Base-by-base conservation (phyloP, 1,140 invertebrate species). In the Aphelinus atriplicis region DNA sequence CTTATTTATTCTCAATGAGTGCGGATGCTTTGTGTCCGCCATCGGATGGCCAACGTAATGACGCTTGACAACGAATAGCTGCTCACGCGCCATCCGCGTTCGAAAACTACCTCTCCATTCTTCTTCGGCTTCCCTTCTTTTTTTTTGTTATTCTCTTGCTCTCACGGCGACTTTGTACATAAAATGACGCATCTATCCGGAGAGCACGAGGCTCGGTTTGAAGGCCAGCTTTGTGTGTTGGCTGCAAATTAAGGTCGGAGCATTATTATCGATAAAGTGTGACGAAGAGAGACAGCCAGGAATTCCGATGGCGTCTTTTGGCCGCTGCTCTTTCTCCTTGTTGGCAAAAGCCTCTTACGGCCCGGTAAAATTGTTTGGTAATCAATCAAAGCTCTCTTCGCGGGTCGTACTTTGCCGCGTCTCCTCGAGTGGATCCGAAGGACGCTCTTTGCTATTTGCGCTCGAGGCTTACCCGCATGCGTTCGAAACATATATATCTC, bases 181-280 rank as follows among this genome's bases (percentile, higher is more conserved):
- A 47, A 66, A 57, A 53, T 58, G 71, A 72, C 62, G 62, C 43
- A 43, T 50, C 2, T 53, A 53, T 53, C n/a, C 7, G 45, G 3
- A 73, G 47, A 64, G 46, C 26, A 65, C 26, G n/a, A 3, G 51
- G 6, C n/a, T 53, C 3, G 58, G 7, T 58, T 58, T 26, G 57
- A 26, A 7, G 57, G n/a, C n/a, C 57, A 7, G 5, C n/a, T 58
- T 58, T 58, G 57, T 26, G 6, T 58, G 57, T 10, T 7, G 6
- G 6, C 9, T 58, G 6, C 7, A 62, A 62, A 42, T 45, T 42
- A 3, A 42, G 26, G 68, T 75, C 62, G 62, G 50, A 26, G 26
- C 4, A 61, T 10, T 71, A 75, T 75, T 75, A 74, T 74, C 55
- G 62, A 26, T 51, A 71, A 66, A 66, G 48, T 48, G 1, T n/a